These are phyloP conservation scores for Protobothrops mucrosquamatus DNA, from an alignment of 2,113 vertebrate species.

Conservation along the genomic window DNA sequence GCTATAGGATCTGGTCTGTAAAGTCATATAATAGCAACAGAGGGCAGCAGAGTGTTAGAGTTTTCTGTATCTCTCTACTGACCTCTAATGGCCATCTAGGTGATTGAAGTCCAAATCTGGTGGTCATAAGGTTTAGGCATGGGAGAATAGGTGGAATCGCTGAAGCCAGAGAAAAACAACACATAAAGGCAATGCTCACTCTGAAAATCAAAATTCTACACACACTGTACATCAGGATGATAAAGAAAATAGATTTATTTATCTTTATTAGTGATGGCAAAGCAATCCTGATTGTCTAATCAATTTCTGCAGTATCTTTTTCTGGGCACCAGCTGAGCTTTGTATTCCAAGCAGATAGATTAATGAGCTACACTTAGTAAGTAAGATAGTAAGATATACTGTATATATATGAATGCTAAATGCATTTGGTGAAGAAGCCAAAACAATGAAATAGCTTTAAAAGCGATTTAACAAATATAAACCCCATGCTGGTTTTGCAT, in stretches of 20 bases:
- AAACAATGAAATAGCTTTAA: background rate
- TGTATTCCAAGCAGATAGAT: background rate
- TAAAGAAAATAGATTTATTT: background rate
- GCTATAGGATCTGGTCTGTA: background rate
- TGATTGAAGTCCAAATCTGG: background rate
- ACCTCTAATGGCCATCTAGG: background rate
- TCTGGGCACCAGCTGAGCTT: background rate
- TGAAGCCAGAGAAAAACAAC: background rate
- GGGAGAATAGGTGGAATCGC: background rate
- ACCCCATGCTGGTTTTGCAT: background rate
- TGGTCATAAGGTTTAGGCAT: background rate
- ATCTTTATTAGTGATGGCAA: background rate
- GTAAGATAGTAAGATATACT: constrained; percentile 8
- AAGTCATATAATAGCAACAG: background rate
- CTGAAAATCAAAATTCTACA: background rate
- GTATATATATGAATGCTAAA: background rate
- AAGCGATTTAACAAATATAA: background rate
- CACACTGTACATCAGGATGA: background rate
- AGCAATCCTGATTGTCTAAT: background rate
- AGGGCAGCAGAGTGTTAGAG: background rate
- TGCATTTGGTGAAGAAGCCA: constrained; percentile 11
- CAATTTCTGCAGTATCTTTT: background rate
- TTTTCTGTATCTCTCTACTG: background rate
- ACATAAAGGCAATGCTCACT: background rate
- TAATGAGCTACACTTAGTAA: constrained; percentile 3